Base-by-base conservation (phyloP, 2,113 vertebrate species). In the Esox niger region DNA sequence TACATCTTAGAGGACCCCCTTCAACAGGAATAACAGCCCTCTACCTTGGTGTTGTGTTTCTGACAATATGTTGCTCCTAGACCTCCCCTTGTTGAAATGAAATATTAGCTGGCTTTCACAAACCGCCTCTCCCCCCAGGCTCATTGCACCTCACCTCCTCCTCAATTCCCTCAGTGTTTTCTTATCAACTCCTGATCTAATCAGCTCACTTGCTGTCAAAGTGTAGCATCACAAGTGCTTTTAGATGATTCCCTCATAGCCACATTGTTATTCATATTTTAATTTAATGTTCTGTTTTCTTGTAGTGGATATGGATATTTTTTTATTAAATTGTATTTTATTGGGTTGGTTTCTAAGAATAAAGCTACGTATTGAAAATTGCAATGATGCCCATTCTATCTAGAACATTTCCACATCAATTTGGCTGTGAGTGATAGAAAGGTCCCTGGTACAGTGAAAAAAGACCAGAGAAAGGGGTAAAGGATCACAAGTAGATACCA, bases 101-200 rank as follows among this genome's bases (percentile, higher is more conserved):
- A 59, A 59, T 29, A 32, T 59, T 29, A 59, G 57, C 57, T 30
- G 17, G 57, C 57, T 59, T 30, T 32, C 57, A 31, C 29, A 59
- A 59, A 59, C 26, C 56, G 20, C 56, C 23, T 11, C 6, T 13
- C 56, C 25, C 25, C 10, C 26, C 27, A 27, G 6, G 27, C 55
- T 27, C 26, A 52, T 17, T 52, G 17, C 27, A 29, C 60, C 20
- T 46, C 64, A n/a, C 26, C 38, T 43, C 29, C 32, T 62, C 21
- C 43, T 29, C 13, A 25, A 1, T 27, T 13, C 43, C 65, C 54
- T n/a, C 6, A 2, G 31, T 21, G 23, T 23, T 67, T 26, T 25
- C 54, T 4, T 17, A 57, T 67, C 46, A 49, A 65, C 47, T 52
- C 32, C 46, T 57, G 64, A 62, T 8, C 62, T 13, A 49, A 66